Evolutionary conservation across 64 coral and sea anemone genomes (phyloP).

Genomic region (Montipora cactus): DNA sequence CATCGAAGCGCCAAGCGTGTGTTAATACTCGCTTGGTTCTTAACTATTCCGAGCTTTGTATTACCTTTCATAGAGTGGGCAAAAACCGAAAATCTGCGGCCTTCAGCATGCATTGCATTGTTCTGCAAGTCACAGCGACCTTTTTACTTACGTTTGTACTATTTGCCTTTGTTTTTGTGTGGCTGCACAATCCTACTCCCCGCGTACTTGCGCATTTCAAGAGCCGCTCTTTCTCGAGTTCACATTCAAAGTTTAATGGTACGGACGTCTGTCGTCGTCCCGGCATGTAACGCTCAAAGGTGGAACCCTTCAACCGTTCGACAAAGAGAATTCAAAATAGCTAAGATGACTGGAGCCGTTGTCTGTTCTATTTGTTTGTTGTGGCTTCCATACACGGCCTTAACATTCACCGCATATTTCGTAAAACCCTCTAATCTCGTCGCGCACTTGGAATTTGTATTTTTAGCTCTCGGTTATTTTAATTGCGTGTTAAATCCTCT

Average conservation of each 20-base stretch:
- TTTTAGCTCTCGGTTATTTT: slow-evolving; percentile 84
- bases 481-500: slow-evolving; percentile 87
- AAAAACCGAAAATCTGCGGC: background rate
- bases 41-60: slow-evolving; percentile 14
- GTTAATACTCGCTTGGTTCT: slow-evolving; percentile 62
- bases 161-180: slow-evolving; percentile 70
- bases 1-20: slow-evolving; percentile 63
- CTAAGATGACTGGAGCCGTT: slow-evolving; percentile 89
- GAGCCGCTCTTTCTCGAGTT: slow-evolving; percentile 79
- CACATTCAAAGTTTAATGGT: slow-evolving; percentile 78
- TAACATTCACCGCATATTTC: slow-evolving; percentile 78
- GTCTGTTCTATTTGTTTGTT: slow-evolving; percentile 83
- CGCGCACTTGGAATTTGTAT: slow-evolving; percentile 60
- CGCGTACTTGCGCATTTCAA: slow-evolving; percentile 89
- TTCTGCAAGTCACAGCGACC: slow-evolving; percentile 31
- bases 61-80: slow-evolving; percentile 78
- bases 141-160: slow-evolving; percentile 70
- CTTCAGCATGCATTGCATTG: slow-evolving; percentile 26
- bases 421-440: slow-evolving; percentile 27
- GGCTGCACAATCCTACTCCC: slow-evolving; percentile 68
- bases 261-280: slow-evolving; percentile 64
- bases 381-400: slow-evolving; percentile 86
- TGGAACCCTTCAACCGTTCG: slow-evolving; percentile 18
- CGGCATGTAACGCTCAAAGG: slow-evolving; percentile 10
- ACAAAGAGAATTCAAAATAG: slow-evolving; percentile 86